Percentiles rank a stretch among this genome's conserved stretches.
These are phyloP conservation scores for Argynnis bischoffii DNA, from an alignment of 2,888 invertebrate species.

Conservation along the genomic window DNA sequence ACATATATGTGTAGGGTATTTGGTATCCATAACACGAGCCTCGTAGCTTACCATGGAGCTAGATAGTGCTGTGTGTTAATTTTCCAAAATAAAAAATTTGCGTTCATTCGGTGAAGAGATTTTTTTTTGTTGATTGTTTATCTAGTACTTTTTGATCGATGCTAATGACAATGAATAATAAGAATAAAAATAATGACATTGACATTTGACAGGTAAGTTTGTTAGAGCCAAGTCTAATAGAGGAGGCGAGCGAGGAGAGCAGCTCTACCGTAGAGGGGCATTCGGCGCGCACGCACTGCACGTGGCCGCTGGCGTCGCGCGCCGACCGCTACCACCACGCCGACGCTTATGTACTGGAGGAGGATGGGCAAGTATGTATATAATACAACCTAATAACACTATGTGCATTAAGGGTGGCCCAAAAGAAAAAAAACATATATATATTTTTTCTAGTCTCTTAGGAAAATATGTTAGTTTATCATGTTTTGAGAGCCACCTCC, in stretches of 20 bases:
- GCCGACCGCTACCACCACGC: constrained; percentile 34
- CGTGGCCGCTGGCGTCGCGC: constrained; percentile 65
- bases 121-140: too few relatives aligned
- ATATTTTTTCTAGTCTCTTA: background rate
- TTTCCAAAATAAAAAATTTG: too few relatives aligned
- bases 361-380: constrained; percentile 52
- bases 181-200: background rate
- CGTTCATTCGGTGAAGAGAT: too few relatives aligned
- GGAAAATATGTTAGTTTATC: too few relatives aligned
- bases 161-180: too few relatives aligned
- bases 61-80: too few relatives aligned
- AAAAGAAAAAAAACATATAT: background rate
- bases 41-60: too few relatives aligned
- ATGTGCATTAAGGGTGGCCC: background rate
- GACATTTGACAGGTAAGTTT: constrained; percentile 38
- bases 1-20: too few relatives aligned
- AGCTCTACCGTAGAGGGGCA: constrained; percentile 43
- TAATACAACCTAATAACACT: background rate
- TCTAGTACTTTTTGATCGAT: too few relatives aligned
- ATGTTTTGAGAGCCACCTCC: too few relatives aligned
- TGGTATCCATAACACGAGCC: too few relatives aligned
- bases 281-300: constrained; percentile 74
- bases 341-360: constrained; percentile 51
- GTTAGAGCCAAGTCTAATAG: constrained; percentile 28
- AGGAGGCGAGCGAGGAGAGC: constrained; percentile 19